These are phyloP conservation scores for Menidia beryllina DNA, from an alignment of 2,113 vertebrate genomes.

Conservation along the genomic window DNA sequence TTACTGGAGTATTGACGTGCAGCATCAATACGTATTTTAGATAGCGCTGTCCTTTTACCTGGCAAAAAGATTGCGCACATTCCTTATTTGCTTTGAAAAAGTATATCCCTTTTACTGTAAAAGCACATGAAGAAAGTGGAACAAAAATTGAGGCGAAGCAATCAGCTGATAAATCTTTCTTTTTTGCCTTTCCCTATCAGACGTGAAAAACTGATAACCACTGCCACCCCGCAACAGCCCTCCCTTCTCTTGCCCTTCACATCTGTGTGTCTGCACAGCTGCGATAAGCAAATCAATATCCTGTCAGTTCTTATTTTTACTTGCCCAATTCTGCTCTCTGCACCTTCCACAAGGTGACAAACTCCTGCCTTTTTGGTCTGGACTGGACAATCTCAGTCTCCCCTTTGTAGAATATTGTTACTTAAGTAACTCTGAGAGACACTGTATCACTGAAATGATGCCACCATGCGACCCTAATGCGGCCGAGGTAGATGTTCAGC, in stretches of 20 bases:
- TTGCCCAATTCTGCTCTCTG: constrained; percentile 81
- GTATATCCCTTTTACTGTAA: constrained; percentile 71
- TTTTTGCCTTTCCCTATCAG: constrained; percentile 78
- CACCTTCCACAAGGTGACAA: constrained; percentile 85
- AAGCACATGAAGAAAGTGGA: constrained; percentile 76
- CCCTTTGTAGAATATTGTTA: constrained; percentile 71
- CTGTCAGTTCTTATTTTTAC: constrained; percentile 88
- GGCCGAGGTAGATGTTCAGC: constrained; percentile 24
- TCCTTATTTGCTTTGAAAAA: constrained; percentile 75
- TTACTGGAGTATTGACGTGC: constrained; percentile 64
- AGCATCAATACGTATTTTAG: constrained; percentile 70
- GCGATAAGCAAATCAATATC: constrained; percentile 89
- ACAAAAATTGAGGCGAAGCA: constrained; percentile 81
- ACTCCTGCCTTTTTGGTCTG: constrained; percentile 71
- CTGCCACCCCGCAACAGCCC: constrained; percentile 63
- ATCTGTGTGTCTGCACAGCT: constrained; percentile 84
- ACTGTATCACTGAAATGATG: constrained; percentile 52
- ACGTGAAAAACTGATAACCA: constrained; percentile 82
- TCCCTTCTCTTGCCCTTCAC: constrained; percentile 78
- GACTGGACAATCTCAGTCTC: constrained; percentile 70
- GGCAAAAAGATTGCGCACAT: constrained; percentile 58
- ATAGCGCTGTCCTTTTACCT: constrained; percentile 44
- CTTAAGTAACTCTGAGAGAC: constrained; percentile 59
- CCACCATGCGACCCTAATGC: constrained; percentile 39
- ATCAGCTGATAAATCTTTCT: constrained; percentile 81